Evolutionary conservation across 2,797 vertebrate species (phyloP).

Genomic region (Tauraco hartlaubi): DNA sequence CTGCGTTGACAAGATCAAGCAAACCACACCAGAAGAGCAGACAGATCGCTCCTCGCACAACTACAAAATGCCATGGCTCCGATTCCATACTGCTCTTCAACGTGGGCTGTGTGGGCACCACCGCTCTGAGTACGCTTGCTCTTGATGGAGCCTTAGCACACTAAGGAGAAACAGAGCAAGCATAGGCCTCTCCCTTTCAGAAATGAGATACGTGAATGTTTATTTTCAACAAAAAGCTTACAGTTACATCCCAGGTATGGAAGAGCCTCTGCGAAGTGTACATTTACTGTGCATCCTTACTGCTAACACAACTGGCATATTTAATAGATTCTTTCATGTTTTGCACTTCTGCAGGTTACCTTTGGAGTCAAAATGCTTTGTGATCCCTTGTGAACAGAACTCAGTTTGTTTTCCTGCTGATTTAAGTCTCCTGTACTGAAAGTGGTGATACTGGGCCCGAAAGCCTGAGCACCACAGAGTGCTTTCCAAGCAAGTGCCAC

Average conservation of each 20-base stretch:
- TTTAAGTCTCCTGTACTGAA: not conserved
- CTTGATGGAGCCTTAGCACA: not conserved
- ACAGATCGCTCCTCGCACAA: not conserved
- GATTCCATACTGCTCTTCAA: not conserved
- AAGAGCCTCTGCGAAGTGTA: not conserved
- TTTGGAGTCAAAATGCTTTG: not conserved
- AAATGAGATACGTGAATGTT: not conserved
- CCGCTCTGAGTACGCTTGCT: not conserved
- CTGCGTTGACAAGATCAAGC: not conserved
- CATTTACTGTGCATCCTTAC: not conserved
- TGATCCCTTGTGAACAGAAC: not conserved
- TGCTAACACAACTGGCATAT: not conserved
- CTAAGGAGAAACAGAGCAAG: not conserved
- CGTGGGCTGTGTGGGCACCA: not conserved
- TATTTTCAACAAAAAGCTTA: not conserved
- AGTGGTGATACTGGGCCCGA: not conserved
- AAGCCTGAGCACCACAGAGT: not conserved
- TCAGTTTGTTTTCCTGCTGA: not conserved
- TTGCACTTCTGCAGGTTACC: not conserved
- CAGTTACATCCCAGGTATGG: not conserved
- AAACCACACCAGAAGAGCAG: not conserved
- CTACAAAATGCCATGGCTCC: not conserved
- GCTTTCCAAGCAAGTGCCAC: not conserved
- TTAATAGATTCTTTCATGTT: not conserved
- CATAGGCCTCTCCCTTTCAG: not conserved